A percentile compares a stretch with the other conserved stretches of the same genome.
These are phyloP conservation scores for Drosophila kanapiae DNA, from an alignment of 1,140 invertebrate species.

Conservation along the genomic window DNA sequence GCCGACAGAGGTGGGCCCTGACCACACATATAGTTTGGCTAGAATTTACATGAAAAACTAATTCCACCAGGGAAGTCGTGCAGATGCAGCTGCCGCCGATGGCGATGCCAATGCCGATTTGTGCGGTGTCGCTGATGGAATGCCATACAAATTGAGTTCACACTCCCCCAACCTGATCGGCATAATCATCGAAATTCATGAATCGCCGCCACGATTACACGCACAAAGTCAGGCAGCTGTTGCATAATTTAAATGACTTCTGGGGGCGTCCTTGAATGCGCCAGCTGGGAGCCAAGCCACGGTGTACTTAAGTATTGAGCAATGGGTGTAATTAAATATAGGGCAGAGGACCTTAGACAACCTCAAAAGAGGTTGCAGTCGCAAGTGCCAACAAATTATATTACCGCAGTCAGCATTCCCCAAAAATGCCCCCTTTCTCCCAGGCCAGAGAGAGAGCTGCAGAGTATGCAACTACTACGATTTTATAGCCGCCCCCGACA, in stretches of 20 bases:
- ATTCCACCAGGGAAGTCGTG: slow-evolving; percentile 52
- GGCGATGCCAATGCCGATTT: slow-evolving; percentile 39
- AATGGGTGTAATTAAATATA: slow-evolving; percentile 65
- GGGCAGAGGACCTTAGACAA: slow-evolving; percentile 8
- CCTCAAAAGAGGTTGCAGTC: slow-evolving; percentile 27
- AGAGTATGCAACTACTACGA: slow-evolving; percentile 57
- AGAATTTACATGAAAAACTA: slow-evolving; percentile 83
- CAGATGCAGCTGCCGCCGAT: slow-evolving; percentile 39
- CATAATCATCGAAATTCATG: slow-evolving; percentile 78
- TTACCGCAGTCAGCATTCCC: slow-evolving; percentile 9
- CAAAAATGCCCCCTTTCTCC: background rate
- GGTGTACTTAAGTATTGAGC: slow-evolving; percentile 4
- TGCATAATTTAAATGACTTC: slow-evolving; percentile 71
- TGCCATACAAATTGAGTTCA: slow-evolving; percentile 72
- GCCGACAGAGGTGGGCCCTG: slow-evolving; percentile 6
- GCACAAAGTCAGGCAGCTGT: slow-evolving; percentile 37
- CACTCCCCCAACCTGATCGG: slow-evolving; percentile 68
- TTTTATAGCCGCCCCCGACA: slow-evolving; percentile 66
- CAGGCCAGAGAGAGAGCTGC: slow-evolving; percentile 50
- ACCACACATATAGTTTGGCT: slow-evolving; percentile 56
- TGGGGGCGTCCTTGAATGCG: background rate
- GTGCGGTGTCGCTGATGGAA: slow-evolving; percentile 37
- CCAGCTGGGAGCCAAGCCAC: background rate
- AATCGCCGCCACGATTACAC: slow-evolving; percentile 62
- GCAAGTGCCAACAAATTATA: slow-evolving; percentile 65